phyloP scores from a whole-genome alignment of 2,113 vertebrate genomes.

The Osmerus eperlanus region DNA sequence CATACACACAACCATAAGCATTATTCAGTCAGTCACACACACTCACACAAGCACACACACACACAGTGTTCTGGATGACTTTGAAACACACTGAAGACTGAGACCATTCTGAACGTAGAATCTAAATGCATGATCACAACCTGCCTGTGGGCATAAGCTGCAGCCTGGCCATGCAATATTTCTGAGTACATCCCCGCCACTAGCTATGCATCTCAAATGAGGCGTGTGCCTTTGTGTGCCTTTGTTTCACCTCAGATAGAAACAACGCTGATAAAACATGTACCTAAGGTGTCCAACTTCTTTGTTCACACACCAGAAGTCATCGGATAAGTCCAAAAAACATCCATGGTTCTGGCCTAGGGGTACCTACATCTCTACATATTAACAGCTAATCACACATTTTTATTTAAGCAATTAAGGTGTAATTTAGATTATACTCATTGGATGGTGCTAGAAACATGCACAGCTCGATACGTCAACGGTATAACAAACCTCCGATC shows the following conservation, averaged over 20 bases:
- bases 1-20: not conserved
- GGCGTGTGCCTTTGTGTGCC: not conserved
- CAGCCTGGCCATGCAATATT: conserved; percentile 46
- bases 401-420: not conserved
- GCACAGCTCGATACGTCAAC: not conserved
- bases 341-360: too few species aligned
- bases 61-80: not conserved
- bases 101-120: conserved; percentile 20
- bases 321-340: too few species aligned
- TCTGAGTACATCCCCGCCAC: conserved; percentile 22
- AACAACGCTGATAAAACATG: conserved; percentile 15
- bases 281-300: too few species aligned
- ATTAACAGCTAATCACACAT: too few species aligned
- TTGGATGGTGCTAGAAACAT: not conserved
- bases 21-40: not conserved
- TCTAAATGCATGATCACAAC: conserved; percentile 48
- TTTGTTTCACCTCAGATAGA: conserved; percentile 13
- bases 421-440: not conserved
- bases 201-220: conserved; percentile 23
- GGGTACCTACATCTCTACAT: too few species aligned
- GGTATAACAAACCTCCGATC: conserved; percentile 20
- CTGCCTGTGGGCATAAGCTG: conserved; percentile 40
- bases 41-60: not conserved
- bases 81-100: conserved; percentile 11
- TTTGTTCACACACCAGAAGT: too few species aligned